Evolutionary conservation across 2,888 invertebrate genomes (phyloP).

Genomic region (Agrotis ipsilon): DNA sequence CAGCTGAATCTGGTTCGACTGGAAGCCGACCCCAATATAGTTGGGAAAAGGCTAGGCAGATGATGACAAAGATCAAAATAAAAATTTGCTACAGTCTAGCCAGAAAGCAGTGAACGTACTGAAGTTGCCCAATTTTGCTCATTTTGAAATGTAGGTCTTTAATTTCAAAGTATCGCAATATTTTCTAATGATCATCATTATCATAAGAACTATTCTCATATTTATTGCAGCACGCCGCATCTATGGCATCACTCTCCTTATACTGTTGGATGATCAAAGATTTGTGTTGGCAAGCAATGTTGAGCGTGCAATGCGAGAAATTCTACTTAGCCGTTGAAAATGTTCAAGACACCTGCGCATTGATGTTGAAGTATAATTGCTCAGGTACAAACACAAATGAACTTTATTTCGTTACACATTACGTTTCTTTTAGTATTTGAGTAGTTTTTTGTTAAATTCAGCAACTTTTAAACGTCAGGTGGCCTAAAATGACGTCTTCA

Average conservation of each 20-base stretch:
- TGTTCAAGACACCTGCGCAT: conserved; percentile 16
- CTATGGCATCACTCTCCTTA: conserved; percentile 7
- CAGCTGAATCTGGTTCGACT: too few relatives aligned
- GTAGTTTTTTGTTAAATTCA: too few relatives aligned
- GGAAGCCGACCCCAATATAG: too few relatives aligned
- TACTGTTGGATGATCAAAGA: conserved; percentile 23
- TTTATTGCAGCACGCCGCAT: conserved; percentile 15
- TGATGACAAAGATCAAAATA: too few relatives aligned
- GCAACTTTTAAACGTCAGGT: too few relatives aligned
- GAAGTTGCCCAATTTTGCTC: too few relatives aligned
- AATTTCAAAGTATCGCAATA: not conserved
- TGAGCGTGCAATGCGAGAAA: conserved; percentile 30
- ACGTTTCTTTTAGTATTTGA: too few relatives aligned
- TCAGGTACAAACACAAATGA: conserved; percentile 6
- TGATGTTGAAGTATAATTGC: not conserved
- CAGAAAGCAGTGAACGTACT: too few relatives aligned
- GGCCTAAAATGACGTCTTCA: too few relatives aligned
- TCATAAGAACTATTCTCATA: not conserved
- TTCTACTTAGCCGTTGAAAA: conserved; percentile 21
- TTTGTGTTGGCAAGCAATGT: conserved; percentile 15
- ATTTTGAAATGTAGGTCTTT: not conserved
- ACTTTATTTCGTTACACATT: too few relatives aligned
- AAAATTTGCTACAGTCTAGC: too few relatives aligned
- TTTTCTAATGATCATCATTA: not conserved
- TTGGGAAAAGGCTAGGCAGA: too few relatives aligned